phyloP scores from a whole-genome alignment of 1,140 invertebrate species.

The Campoletis sonorensis region DNA sequence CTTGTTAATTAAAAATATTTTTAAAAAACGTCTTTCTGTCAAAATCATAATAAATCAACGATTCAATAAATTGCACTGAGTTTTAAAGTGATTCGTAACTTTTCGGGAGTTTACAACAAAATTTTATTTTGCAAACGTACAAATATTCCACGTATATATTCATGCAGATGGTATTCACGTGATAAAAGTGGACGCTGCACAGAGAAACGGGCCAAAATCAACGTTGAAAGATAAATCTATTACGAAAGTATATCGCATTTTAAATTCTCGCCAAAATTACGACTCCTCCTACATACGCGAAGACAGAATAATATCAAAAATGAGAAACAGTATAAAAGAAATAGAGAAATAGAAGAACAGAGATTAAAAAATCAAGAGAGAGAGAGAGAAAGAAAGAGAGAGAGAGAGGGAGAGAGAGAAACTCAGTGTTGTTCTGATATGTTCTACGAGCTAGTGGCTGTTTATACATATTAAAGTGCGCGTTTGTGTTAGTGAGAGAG shows the following conservation, averaged over 20 bases:
- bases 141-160: not conserved
- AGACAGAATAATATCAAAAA: not conserved
- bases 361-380: not conserved
- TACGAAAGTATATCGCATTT: too few species aligned
- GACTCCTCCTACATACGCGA: too few species aligned
- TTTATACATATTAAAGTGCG: not conserved
- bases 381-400: too few species aligned
- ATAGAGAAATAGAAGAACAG: not conserved
- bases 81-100: too few species aligned
- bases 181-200: not conserved
- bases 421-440: conserved; percentile 26
- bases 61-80: too few species aligned
- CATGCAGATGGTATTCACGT: not conserved
- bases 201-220: conserved; percentile 26
- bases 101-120: too few species aligned
- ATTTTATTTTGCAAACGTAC: not conserved
- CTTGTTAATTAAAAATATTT: too few species aligned
- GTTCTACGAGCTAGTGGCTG: not conserved
- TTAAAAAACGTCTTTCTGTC: too few species aligned
- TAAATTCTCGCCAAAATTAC: too few species aligned
- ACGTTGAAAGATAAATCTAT: not conserved
- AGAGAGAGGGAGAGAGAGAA: conserved; percentile 44
- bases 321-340: not conserved
- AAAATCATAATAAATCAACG: too few species aligned
- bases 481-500: not conserved